Conservation (phyloP, 2,888 invertebrate genomes). For the Acleris emargana region DNA sequence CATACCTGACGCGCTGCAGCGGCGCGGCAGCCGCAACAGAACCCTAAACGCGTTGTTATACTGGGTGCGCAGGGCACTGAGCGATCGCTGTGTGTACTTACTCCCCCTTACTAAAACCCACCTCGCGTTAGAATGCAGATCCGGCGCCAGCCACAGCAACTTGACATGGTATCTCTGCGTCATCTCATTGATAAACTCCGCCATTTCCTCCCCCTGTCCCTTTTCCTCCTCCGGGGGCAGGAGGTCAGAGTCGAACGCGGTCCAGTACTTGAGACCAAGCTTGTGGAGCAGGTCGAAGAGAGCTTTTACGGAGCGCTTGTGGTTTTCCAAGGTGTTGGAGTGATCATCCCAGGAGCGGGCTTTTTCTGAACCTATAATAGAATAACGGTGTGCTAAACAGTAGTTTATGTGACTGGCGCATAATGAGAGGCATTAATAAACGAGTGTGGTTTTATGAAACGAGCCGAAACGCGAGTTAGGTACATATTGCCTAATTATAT, state of each 20-base stretch:
- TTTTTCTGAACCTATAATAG: slow-evolving; percentile 64
- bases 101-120: too few relatives aligned
- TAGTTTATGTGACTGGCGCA: too few relatives aligned
- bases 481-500: too few relatives aligned
- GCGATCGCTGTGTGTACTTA: too few relatives aligned
- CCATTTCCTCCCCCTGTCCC: slow-evolving; percentile 82
- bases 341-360: slow-evolving; percentile 84
- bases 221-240: slow-evolving; percentile 84
- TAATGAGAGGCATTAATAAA: too few relatives aligned
- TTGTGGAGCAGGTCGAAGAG: slow-evolving; percentile 86
- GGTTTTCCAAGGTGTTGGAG: slow-evolving; percentile 80
- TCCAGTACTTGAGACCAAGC: slow-evolving; percentile 86
- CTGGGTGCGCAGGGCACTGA: too few relatives aligned
- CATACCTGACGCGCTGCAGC: too few relatives aligned
- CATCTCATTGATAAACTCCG: slow-evolving; percentile 82
- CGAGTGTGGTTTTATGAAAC: too few relatives aligned
- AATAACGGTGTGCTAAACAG: too few relatives aligned
- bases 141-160: slow-evolving; percentile 86
- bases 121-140: slow-evolving; percentile 85
- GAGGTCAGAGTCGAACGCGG: slow-evolving; percentile 85
- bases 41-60: too few relatives aligned
- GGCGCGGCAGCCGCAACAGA: too few relatives aligned
- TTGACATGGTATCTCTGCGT: slow-evolving; percentile 82
- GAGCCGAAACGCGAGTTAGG: too few relatives aligned
- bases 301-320: slow-evolving; percentile 83